Conservation (phyloP, 2,888 invertebrate genomes). For the Petrolisthes manimaculis region DNA sequence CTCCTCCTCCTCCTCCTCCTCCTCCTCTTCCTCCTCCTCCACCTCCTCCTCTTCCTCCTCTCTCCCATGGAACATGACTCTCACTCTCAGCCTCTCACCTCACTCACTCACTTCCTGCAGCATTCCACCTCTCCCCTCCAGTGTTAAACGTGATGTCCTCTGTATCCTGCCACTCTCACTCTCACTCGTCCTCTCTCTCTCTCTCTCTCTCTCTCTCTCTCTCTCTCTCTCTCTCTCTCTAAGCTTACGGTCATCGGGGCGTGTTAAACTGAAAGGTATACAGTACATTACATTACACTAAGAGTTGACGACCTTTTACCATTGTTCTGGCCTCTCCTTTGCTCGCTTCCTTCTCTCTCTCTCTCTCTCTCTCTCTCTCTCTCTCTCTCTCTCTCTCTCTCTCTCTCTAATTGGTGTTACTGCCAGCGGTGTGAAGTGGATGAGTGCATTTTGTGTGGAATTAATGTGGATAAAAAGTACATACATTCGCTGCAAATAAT, state of each 20-base stretch:
- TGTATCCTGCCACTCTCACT: not conserved
- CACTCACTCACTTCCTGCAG: too few relatives aligned
- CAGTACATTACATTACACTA: not conserved
- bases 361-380: too few relatives aligned
- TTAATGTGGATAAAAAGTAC: too few relatives aligned
- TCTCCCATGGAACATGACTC: not conserved
- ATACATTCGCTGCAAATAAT: too few relatives aligned
- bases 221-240: constrained; percentile 22
- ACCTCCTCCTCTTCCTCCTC: not conserved
- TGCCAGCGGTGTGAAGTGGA: too few relatives aligned
- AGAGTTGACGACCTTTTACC: not conserved
- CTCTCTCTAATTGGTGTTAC: too few relatives aligned
- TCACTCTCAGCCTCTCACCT: not conserved
- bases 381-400: too few relatives aligned
- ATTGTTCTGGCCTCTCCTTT: not conserved
- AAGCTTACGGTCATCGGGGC: not conserved
- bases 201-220: constrained; percentile 39
- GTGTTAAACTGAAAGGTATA: not conserved
- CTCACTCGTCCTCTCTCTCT: constrained; percentile 13
- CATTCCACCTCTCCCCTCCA: too few relatives aligned
- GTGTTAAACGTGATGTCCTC: too few relatives aligned
- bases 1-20: too few relatives aligned
- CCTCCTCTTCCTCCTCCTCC: too few relatives aligned
- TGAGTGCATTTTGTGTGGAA: too few relatives aligned
- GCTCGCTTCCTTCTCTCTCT: not conserved